Evolutionary conservation across 1,140 invertebrate species (phyloP).

Genomic region (Brachionus rotundiformis): DNA sequence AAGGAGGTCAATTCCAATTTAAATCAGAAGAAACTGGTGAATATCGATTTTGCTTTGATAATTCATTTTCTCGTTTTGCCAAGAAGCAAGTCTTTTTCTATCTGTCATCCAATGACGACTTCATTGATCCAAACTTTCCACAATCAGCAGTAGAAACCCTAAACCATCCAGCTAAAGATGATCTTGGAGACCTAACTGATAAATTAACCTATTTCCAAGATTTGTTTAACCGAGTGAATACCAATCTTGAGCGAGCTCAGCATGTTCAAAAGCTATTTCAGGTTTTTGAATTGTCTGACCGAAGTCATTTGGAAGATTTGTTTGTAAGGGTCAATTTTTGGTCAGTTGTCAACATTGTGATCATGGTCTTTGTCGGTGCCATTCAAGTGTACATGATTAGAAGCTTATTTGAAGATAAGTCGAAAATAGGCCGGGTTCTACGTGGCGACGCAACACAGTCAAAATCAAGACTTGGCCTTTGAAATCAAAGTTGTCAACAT

Average conservation of each 20-base stretch:
- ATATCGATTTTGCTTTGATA: constrained; percentile 80
- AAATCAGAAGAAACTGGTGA: constrained; percentile 68
- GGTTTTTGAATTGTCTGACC: constrained; percentile 74
- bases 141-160: constrained; percentile 53
- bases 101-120: constrained; percentile 70
- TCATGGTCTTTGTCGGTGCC: constrained; percentile 73
- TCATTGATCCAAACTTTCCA: constrained; percentile 68
- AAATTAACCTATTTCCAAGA: constrained; percentile 60
- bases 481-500: neutral
- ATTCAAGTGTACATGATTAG: constrained; percentile 71
- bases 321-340: constrained; percentile 74
- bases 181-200: constrained; percentile 54
- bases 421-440: constrained; percentile 55
- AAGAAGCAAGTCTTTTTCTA: constrained; percentile 80
- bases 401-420: constrained; percentile 72
- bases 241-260: constrained; percentile 69
- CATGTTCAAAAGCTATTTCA: constrained; percentile 74
- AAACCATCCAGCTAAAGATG: constrained; percentile 49
- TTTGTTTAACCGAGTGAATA: constrained; percentile 68
- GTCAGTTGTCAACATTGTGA: constrained; percentile 71
- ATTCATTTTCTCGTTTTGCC: constrained; percentile 76
- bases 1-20: constrained; percentile 68
- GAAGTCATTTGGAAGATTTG: constrained; percentile 76
- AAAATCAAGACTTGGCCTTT: constrained; percentile 17
- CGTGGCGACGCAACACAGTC: neutral